phyloP scores from a whole-genome alignment of 2,113 vertebrate genomes.

The Manacus vitellinus region DNA sequence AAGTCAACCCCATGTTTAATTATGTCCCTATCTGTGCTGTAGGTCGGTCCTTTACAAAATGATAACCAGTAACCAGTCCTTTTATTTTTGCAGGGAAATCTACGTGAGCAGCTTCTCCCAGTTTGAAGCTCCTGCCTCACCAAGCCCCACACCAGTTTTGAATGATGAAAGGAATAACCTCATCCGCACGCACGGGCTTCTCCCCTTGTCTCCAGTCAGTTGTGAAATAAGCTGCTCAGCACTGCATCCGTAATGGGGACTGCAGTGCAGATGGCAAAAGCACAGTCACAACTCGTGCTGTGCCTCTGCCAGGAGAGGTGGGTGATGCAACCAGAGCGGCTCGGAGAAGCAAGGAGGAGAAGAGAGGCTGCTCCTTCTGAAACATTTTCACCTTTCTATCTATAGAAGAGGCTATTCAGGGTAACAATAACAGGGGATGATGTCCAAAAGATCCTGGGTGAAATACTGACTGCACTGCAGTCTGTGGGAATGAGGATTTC shows the following conservation, averaged over 20 bases:
- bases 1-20: not conserved
- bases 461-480: not conserved
- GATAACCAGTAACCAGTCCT: not conserved
- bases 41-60: not conserved
- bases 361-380: not conserved
- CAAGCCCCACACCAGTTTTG: not conserved
- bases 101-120: not conserved
- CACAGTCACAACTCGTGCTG: constrained; percentile 1
- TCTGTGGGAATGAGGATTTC: not conserved
- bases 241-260: constrained; percentile 65
- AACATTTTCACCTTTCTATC: not conserved
- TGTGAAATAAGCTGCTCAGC: constrained; percentile 64
- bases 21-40: not conserved
- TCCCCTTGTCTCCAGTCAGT: constrained; percentile 30
- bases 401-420: not conserved
- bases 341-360: not conserved
- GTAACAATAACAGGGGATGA: accelerated
- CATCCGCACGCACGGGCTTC: not conserved
- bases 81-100: not conserved
- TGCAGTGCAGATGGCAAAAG: constrained; percentile 64
- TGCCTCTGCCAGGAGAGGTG: not conserved
- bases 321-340: not conserved
- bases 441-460: not conserved
- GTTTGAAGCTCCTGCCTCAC: not conserved
- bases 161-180: not conserved